Percentiles rank a stretch among this genome's conserved stretches.
Conservation (phyloP, 1,140 invertebrate species). For the Lepidurus arcticus region DNA sequence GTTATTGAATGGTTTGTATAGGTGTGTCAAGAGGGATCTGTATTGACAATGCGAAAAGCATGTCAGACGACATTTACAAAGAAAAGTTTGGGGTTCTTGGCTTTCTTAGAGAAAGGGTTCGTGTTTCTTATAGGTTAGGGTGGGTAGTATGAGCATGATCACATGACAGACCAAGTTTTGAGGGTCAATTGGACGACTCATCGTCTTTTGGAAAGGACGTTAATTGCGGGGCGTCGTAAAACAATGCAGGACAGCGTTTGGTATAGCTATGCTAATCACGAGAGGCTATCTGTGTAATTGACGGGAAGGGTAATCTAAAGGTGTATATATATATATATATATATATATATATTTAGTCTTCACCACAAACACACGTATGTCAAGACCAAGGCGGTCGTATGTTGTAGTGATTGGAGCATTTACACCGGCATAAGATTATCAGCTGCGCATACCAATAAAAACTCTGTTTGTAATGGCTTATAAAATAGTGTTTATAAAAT, state of each 20-base stretch:
- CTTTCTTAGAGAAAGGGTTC: too few species aligned
- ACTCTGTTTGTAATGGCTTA: too few species aligned
- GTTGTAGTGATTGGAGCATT: too few species aligned
- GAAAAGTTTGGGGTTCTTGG: not conserved
- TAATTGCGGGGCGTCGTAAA: constrained; percentile 9
- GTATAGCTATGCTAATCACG: not conserved
- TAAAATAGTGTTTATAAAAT: too few species aligned
- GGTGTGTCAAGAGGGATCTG: not conserved
- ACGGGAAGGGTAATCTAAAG: not conserved
- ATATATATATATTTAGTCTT: not conserved
- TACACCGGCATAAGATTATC: too few species aligned
- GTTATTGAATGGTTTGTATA: not conserved
- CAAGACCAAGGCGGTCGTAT: too few species aligned
- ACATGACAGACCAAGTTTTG: not conserved
- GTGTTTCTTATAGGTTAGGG: too few species aligned
- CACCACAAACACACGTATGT: too few species aligned
- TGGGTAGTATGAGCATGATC: too few species aligned
- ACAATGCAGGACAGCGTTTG: not conserved
- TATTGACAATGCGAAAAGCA: constrained; percentile 1
- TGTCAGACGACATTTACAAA: not conserved
- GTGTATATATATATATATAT: not conserved
- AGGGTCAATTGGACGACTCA: not conserved
- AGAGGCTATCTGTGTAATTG: not conserved
- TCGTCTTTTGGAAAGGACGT: not conserved
- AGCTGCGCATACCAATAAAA: too few species aligned